Conservation (phyloP, 1,140 invertebrate species). For the Drosophila nikananu region DNA sequence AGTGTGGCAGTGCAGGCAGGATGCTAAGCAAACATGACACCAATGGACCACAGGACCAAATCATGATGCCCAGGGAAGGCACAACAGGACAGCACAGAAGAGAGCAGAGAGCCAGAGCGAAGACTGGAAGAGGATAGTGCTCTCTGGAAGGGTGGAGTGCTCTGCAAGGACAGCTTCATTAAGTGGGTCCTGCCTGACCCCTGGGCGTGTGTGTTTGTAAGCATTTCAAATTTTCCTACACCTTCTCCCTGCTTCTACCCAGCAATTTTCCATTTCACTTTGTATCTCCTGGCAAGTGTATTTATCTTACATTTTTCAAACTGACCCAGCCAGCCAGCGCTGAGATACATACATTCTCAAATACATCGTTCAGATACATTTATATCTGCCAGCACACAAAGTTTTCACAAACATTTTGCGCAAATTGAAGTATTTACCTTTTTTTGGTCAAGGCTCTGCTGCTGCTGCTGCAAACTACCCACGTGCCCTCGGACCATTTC, state of each 20-base stretch:
- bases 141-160: neutral
- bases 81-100: neutral
- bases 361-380: slow-evolving; percentile 12
- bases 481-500: slow-evolving; percentile 18
- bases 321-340: slow-evolving; percentile 47
- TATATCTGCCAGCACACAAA: slow-evolving; percentile 2
- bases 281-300: slow-evolving; percentile 54
- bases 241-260: no score
- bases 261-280: slow-evolving; percentile 69
- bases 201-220: slow-evolving; percentile 24
- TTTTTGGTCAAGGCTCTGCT: slow-evolving; percentile 34
- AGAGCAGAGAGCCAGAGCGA: neutral
- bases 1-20: slow-evolving; percentile 17
- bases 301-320: slow-evolving; percentile 76
- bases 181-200: slow-evolving; percentile 9
- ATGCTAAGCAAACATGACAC: slow-evolving; percentile 47
- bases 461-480: neutral
- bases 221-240: slow-evolving; percentile 64
- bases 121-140: neutral
- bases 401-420: slow-evolving; percentile 62
- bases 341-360: slow-evolving; percentile 1
- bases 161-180: slow-evolving; percentile 59
- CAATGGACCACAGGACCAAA: slow-evolving; percentile 34
- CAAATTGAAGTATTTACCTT: slow-evolving; percentile 80
- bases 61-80: slow-evolving; percentile 11